These are phyloP conservation scores for Leptinotarsa haldemani DNA, from an alignment of 2,888 invertebrate species.

Conservation along the genomic window DNA sequence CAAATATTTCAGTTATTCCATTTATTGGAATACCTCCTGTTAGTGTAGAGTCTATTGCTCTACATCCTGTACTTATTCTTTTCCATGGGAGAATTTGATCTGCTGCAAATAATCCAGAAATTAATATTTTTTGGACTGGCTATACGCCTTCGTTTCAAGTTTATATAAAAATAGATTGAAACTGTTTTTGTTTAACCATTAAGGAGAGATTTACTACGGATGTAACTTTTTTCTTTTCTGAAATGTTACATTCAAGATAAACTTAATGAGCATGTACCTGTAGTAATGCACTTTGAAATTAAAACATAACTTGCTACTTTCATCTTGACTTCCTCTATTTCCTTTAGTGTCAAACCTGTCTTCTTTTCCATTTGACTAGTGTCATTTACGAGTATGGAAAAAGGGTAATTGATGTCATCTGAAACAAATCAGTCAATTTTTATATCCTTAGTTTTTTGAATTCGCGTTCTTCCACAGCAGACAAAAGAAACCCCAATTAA, in stretches of 20 bases:
- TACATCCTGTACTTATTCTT: conserved; percentile 70
- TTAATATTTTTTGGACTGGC: not conserved
- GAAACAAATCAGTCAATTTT: conserved; percentile 6
- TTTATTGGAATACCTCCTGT: conserved; percentile 76
- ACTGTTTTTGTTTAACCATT: no score
- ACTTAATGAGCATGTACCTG: conserved; percentile 4
- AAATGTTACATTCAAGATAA: no score
- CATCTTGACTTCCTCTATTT: conserved; percentile 29
- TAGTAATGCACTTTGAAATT: conserved; percentile 27
- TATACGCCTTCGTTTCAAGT: not conserved
- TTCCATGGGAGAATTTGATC: conserved; percentile 49
- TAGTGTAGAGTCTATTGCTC: conserved; percentile 70
- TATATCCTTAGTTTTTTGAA: no score
- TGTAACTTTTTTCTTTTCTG: no score
- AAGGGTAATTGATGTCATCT: conserved; percentile 19
- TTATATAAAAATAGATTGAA: no score
- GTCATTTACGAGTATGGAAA: conserved; percentile 25
- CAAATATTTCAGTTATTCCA: conserved; percentile 82
- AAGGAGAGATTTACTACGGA: no score
- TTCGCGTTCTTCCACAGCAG: no score
- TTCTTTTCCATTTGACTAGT: conserved; percentile 19
- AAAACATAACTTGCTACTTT: conserved; percentile 24
- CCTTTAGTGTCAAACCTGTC: conserved; percentile 14
- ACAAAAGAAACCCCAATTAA: no score
- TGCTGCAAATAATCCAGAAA: conserved; percentile 40